Conservation (phyloP, 2,888 invertebrate genomes). For the Andrena marginata region DNA sequence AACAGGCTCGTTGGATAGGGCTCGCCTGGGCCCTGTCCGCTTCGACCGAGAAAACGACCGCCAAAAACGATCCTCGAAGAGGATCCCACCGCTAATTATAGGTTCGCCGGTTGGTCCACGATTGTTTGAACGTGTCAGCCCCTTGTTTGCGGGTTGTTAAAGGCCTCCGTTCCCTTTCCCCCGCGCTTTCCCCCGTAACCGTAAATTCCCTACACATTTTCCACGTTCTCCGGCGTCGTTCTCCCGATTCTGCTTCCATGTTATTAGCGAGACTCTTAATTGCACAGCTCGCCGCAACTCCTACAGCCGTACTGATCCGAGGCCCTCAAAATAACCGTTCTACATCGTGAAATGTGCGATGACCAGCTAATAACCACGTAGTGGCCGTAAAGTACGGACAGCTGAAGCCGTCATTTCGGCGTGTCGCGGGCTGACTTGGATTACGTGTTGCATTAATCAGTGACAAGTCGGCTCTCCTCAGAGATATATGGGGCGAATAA, state of each 20-base stretch:
- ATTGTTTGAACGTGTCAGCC: constrained; percentile 81
- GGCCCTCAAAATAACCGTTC: constrained; percentile 13
- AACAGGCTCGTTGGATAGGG: constrained; percentile 55
- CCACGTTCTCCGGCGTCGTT: neutral
- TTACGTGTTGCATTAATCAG: constrained; percentile 41
- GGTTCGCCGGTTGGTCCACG: constrained; percentile 74
- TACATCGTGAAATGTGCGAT: constrained; percentile 3
- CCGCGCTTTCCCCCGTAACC: constrained; percentile 48
- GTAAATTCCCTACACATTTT: constrained; percentile 47
- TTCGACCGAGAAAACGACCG: constrained; percentile 71
- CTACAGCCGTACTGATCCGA: neutral
- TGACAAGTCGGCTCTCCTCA: neutral
- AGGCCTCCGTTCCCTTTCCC: constrained; percentile 57
- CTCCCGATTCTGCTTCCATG: neutral
- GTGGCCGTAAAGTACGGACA: neutral
- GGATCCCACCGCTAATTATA: constrained; percentile 81
- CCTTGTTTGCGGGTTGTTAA: constrained; percentile 82
- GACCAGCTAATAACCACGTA: constrained; percentile 10
- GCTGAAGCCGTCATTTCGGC: constrained; percentile 18
- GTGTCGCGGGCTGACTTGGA: neutral
- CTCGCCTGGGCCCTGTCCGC: constrained; percentile 48
- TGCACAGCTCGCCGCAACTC: neutral
- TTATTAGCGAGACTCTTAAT: neutral
- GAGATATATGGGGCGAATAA: constrained; percentile 41
- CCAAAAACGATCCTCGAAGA: constrained; percentile 68